These are phyloP conservation scores for Fratercula arctica DNA, from an alignment of 2,797 vertebrate genomes.

Conservation along the genomic window DNA sequence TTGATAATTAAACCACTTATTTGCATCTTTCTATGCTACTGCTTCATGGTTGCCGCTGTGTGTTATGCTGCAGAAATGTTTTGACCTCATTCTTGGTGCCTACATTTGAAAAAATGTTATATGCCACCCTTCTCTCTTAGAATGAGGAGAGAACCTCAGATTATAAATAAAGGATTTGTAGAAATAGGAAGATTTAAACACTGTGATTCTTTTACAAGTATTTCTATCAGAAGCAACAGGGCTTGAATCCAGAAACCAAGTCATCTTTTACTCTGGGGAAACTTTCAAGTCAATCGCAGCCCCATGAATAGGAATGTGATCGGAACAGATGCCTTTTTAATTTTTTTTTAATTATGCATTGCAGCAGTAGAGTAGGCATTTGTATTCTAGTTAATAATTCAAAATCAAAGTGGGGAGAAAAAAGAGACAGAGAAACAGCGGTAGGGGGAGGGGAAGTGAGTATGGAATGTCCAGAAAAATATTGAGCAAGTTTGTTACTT, in stretches of 20 bases:
- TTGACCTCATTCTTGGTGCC: not conserved
- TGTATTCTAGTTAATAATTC: slow-evolving; percentile 9
- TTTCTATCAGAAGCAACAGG: not conserved
- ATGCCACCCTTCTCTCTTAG: not conserved
- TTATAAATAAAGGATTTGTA: slow-evolving; percentile 43
- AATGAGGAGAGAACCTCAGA: not conserved
- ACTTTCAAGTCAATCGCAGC: slow-evolving; percentile 1
- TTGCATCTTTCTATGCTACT: not conserved
- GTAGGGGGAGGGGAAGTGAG: not conserved
- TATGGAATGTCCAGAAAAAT: not conserved
- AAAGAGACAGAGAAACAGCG: not conserved
- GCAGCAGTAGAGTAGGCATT: not conserved
- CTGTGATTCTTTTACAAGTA: not conserved
- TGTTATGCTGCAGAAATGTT: not conserved
- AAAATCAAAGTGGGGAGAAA: not conserved
- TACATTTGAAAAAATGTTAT: not conserved
- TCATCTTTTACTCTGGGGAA: not conserved
- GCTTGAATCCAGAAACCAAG: slow-evolving; percentile 26
- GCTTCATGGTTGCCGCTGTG: not conserved
- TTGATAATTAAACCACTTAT: not conserved
- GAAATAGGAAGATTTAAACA: not conserved
- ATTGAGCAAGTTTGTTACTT: not conserved
- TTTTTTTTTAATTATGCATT: not conserved
- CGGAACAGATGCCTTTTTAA: not conserved
- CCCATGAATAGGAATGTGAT: not conserved